Percentiles rank a stretch among this genome's conserved stretches.
These are phyloP conservation scores for Alethe diademata DNA, from an alignment of 2,113 vertebrate genomes.

Conservation along the genomic window DNA sequence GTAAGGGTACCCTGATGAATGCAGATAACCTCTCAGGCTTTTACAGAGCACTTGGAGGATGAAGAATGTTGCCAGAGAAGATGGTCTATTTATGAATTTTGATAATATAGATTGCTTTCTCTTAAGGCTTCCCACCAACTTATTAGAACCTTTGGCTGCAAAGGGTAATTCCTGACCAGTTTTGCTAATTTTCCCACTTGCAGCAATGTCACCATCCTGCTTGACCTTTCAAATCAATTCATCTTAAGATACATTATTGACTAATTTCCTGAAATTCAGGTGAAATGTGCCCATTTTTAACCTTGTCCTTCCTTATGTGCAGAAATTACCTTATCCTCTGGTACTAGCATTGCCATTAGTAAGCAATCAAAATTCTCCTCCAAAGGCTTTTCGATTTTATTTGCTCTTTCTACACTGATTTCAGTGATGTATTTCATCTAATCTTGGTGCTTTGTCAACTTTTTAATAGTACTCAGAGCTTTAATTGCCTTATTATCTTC, in stretches of 20 bases:
- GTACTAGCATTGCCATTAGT: constrained; percentile 58
- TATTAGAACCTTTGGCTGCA: constrained; percentile 51
- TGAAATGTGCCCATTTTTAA: constrained; percentile 63
- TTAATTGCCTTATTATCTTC: constrained; percentile 70
- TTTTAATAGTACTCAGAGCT: constrained; percentile 64
- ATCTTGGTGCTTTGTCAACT: constrained; percentile 62
- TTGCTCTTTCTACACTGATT: constrained; percentile 41
- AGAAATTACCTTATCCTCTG: constrained; percentile 63
- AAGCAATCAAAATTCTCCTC: constrained; percentile 70
- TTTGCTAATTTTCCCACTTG: constrained; percentile 24
- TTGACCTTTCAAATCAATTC: constrained; percentile 69
- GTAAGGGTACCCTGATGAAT: background rate
- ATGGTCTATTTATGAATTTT: constrained; percentile 7
- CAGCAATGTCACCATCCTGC: constrained; percentile 10
- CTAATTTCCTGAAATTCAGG: constrained; percentile 61
- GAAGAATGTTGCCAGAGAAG: background rate
- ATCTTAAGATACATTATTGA: constrained; percentile 63
- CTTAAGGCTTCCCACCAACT: background rate
- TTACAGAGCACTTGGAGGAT: background rate
- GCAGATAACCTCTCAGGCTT: background rate
- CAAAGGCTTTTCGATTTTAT: constrained; percentile 68
- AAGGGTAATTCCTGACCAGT: constrained; percentile 50
- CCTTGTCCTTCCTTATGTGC: constrained; percentile 21
- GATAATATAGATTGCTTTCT: background rate
- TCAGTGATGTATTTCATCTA: constrained; percentile 63